Evolutionary conservation across 2,888 invertebrate genomes (phyloP), one percentile per base, ranked within the genome.

Genomic region (Drosophila colorata): DNA sequence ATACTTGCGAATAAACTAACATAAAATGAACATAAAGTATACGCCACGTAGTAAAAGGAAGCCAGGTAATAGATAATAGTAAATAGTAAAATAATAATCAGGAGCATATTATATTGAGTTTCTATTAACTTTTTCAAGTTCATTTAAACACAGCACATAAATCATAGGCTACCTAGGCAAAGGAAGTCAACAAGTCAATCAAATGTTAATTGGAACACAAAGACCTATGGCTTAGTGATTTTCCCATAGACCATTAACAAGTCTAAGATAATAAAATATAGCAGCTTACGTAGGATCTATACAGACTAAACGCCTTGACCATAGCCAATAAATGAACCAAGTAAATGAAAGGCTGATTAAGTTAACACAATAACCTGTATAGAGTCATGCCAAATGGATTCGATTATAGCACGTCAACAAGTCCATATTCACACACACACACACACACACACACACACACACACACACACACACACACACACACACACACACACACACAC

Each of bases 321-420:
- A 9, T 28, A 28, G 28, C 11, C 13, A 4, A 4, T 46, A 49
- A 46, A 38, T 40, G 33, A 18, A 35, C 43, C 56, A 14, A 46
- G 35, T 14, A 41, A 18, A 28, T 63, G 33, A 53, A 64, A 28
- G 38, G 35, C 2, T 41, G 33, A 51, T 38, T 23, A 49, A 52
- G 56, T 55, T 38, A 53, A 14, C 35, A 33, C 55, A 66, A 66
- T 58, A 58, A 60, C 53, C 60, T 66, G 31, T n/a, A 38, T 25
- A 18, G n/a, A 38, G 46, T 18, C 55, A 38, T n/a, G 31, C 51
- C n/a, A 38, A 33, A 38, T 46, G 14, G 44, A 37, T 53, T 57
- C 31, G 44, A 46, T 64, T 64, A 33, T 38, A 8, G 25, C 38
- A 8, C 56, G 44, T 69, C 66, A 57, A 53, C 59, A 65, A 60